Evolutionary conservation across 2,113 vertebrate genomes (phyloP), one percentile per base, ranked within the genome.

Genomic region (Semnornis frantzii): DNA sequence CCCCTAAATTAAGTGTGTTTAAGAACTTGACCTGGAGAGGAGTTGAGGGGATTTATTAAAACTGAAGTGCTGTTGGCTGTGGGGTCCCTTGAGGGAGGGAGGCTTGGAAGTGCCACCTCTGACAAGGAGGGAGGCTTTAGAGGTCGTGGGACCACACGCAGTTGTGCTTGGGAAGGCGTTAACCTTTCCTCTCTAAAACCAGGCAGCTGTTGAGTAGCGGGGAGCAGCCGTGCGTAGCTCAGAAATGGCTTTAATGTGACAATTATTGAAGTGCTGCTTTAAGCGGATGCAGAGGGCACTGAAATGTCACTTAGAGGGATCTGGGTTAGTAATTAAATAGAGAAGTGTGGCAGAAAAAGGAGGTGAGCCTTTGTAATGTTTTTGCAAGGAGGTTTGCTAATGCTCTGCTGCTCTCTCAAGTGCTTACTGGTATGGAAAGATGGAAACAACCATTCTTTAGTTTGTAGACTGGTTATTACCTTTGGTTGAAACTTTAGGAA

Each of bases 81-180:
- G 12, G 55, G 12, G 55, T 92, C 64, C 30, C 77, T 44, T 31
- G 75, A 57, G 64, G 54, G 68, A 73, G 24, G n/a, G 60, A 70
- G 83, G 68, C 62, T 91, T 78, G 59, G 82, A 87, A 58, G 79
- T 68, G 12, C 44, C 75, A 69, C 59, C 57, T 72, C 30, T 68
- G 71, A 69, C 15, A 27, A 57, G 84, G 64, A 17, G 3, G 1
- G 78, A 74, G 82, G 25, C 52, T 60, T 20, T 4, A 9, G 91
- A 82, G 90, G 89, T 34, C 19, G 66, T 48, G 83, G 83, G 94
- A 92, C 96, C 96, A 89, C 95, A 63, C 85, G 28, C 88, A 58
- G 71, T 10, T 42, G 85, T 28, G 84, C 69, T 70, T n/a, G 65
- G 87, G 89, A 89, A 91, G 87, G 82, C 30, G 34, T 42, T 69